Base-by-base conservation (phyloP, 2,113 vertebrate species). In the Sterrhoptilus dennistouni region DNA sequence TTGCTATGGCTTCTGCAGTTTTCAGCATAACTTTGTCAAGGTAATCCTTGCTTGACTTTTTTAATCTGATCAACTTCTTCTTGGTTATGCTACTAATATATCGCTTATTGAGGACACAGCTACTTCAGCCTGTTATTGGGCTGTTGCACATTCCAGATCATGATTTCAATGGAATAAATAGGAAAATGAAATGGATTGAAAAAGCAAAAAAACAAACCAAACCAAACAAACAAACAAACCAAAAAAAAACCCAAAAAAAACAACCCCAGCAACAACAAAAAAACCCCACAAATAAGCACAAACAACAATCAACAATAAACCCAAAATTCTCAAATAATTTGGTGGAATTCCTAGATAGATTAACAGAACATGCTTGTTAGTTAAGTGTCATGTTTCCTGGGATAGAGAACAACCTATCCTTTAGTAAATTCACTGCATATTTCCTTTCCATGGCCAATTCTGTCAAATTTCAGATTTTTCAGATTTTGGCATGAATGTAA, bases 61-160 rank as follows among this genome's bases (percentile, higher is more conserved):
- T 74, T 20, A 60, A 78, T 65, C 42, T 53, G 8, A 79, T 88
- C 23, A 71, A 8, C 9, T 79, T 15, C n/a, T 79, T 74, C 44
- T 78, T 72, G 8, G 3, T 54, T 93, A 5, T 79, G 29, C 15
- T 84, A 23, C 11, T 82, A 71, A 57, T 31, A 45, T 15, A 27
- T 31, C 45, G 1, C 24, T 75, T 60, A 35, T 21, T 66, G 38
- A 31, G 45, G 9, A 40, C 0, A 2, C 2, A 3, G 7, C 9
- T 61, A 24, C 12, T 66, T 87, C 44, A 49, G 31, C 13, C 6
- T 61, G 7, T 70, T 89, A 28, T 15, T 81, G 35, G 20, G 22
- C 12, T 36, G 13, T 38, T 6, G 3, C 25, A 59, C 5, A 25
- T 78, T 77, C 25, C 28, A 49, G 11, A 44, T 53, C 19, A 44